A percentile compares a stretch with the other conserved stretches of the same genome.
Conservation (phyloP, 1,140 invertebrate genomes). For the Heliconius melpomene region DNA sequence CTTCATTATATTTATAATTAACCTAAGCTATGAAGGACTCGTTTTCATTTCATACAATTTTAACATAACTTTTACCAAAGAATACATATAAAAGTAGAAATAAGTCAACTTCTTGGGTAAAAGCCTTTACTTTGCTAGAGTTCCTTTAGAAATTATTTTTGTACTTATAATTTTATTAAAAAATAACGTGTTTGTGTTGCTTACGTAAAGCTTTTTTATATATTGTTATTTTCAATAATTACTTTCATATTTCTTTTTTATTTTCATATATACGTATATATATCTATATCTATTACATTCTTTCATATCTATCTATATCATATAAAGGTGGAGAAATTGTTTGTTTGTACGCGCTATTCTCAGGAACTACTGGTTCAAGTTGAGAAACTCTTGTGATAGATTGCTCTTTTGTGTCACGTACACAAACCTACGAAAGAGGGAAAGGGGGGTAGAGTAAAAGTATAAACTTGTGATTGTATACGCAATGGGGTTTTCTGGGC, state of each 20-base stretch:
- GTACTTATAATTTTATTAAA: background rate
- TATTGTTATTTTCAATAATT: background rate
- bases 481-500: too few species aligned
- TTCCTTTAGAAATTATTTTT: background rate
- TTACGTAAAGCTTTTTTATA: background rate
- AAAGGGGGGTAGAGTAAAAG: too few species aligned
- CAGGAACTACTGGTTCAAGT: too few species aligned
- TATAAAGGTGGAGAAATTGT: too few species aligned
- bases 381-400: too few species aligned
- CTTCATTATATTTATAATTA: background rate
- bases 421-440: too few species aligned
- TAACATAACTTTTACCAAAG: background rate
- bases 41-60: background rate
- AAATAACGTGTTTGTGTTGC: background rate
- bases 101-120: background rate
- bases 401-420: too few species aligned
- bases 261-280: too few species aligned
- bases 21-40: background rate
- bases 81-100: constrained; percentile 23
- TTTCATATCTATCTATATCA: too few species aligned
- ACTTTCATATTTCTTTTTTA: background rate
- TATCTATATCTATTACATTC: too few species aligned
- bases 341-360: too few species aligned
- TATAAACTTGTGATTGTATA: too few species aligned
- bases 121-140: background rate